phyloP scores from a whole-genome alignment of 2,113 vertebrate species.

The Puma concolor region DNA sequence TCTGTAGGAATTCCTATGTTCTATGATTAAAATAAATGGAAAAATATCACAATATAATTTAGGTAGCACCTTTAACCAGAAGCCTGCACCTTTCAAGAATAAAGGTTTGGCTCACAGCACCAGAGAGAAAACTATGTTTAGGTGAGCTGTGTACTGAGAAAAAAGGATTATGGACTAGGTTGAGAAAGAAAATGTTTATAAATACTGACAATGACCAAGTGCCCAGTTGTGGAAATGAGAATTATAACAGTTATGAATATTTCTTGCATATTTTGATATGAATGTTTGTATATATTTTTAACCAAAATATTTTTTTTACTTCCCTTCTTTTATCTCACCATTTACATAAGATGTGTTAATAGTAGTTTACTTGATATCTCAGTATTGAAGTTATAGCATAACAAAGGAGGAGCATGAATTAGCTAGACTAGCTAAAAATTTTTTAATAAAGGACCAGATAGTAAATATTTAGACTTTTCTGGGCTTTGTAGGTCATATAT shows the following conservation, averaged over 20 bases:
- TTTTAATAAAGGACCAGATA: neutral
- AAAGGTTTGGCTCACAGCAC: neutral
- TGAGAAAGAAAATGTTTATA: neutral
- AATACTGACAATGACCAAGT: neutral
- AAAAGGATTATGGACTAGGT: neutral
- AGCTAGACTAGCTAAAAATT: neutral
- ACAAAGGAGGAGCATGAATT: neutral
- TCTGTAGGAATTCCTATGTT: neutral
- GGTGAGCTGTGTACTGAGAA: neutral
- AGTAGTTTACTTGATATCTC: neutral
- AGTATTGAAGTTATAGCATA: neutral
- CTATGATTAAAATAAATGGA: neutral
- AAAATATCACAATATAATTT: neutral
- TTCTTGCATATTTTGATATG: neutral
- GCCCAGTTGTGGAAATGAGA: neutral
- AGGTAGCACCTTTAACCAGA: neutral
- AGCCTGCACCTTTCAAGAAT: neutral
- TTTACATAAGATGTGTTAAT: neutral
- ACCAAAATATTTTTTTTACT: neutral
- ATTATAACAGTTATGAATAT: neutral
- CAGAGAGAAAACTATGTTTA: neutral
- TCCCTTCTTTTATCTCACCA: neutral
- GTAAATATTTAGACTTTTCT: neutral
- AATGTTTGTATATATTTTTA: neutral
- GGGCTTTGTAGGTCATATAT: neutral